Conservation (phyloP, 2,797 vertebrate species). For the Tinamus major region DNA sequence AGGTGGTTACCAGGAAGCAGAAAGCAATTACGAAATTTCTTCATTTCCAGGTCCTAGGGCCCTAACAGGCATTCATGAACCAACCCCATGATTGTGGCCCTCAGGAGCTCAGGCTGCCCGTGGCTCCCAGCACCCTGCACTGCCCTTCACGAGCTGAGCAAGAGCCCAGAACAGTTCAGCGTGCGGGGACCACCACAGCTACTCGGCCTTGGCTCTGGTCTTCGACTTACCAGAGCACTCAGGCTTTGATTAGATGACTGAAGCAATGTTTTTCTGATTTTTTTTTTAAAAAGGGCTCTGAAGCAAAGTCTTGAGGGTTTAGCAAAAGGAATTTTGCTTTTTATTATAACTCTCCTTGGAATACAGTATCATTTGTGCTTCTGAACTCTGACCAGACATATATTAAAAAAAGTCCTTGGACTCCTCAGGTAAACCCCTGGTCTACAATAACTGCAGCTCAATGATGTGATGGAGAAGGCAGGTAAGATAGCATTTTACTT, state of each 20-base stretch:
- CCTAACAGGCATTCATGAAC: neutral
- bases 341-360: conserved; percentile 86
- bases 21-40: neutral
- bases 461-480: conserved; percentile 69
- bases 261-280: neutral
- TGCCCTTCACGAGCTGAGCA: rapidly evolving
- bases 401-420: conserved; percentile 27
- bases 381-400: conserved; percentile 69
- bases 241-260: neutral
- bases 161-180: neutral
- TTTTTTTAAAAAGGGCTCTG: neutral
- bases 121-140: neutral
- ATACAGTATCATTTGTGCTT: conserved; percentile 84
- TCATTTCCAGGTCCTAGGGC: neutral
- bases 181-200: rapidly evolving
- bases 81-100: too few relatives aligned
- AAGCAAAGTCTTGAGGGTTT: conserved; percentile 33
- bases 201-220: neutral
- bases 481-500: conserved; percentile 75
- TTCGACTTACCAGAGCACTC: neutral
- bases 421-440: conserved; percentile 60
- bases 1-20: neutral
- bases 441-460: conserved; percentile 70
- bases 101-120: neutral
- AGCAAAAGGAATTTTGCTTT: conserved; percentile 75